Evolutionary conservation across 2,113 vertebrate genomes (phyloP).

Genomic region (Ctenomys sociabilis): DNA sequence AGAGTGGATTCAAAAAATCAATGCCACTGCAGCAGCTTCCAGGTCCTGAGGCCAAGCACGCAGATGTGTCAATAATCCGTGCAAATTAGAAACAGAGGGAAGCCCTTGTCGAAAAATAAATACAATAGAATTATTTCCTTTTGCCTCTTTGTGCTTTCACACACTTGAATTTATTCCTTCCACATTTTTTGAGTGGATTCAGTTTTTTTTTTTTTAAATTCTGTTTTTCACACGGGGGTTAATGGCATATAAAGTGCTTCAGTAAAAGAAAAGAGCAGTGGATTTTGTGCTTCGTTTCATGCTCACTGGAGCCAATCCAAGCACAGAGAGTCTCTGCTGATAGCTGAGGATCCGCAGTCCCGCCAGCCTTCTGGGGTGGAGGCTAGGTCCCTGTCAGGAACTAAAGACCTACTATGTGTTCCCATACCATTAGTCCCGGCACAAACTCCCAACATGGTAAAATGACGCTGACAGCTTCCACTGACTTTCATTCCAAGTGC

Average conservation of each 20-base stretch:
- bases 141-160: conserved; percentile 86
- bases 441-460: neutral
- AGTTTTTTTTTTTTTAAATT: conserved; percentile 46
- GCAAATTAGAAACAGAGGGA: conserved; percentile 91
- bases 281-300: conserved; percentile 47
- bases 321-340: neutral
- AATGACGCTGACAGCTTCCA: neutral
- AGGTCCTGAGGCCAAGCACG: conserved; percentile 88
- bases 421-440: neutral
- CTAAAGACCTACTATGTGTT: neutral
- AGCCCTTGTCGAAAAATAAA: conserved; percentile 88
- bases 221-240: conserved; percentile 55
- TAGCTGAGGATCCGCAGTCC: neutral
- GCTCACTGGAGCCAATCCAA: conserved; percentile 43
- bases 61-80: conserved; percentile 93
- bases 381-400: neutral
- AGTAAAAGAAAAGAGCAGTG: conserved; percentile 32
- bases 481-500: neutral
- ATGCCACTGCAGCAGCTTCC: conserved; percentile 89
- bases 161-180: conserved; percentile 84
- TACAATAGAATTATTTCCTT: conserved; percentile 89
- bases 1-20: conserved; percentile 89
- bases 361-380: neutral
- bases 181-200: conserved; percentile 79
- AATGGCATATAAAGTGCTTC: conserved; percentile 22